phyloP scores from a whole-genome alignment of 2,888 invertebrate genomes.

The Melanostoma scalare region DNA sequence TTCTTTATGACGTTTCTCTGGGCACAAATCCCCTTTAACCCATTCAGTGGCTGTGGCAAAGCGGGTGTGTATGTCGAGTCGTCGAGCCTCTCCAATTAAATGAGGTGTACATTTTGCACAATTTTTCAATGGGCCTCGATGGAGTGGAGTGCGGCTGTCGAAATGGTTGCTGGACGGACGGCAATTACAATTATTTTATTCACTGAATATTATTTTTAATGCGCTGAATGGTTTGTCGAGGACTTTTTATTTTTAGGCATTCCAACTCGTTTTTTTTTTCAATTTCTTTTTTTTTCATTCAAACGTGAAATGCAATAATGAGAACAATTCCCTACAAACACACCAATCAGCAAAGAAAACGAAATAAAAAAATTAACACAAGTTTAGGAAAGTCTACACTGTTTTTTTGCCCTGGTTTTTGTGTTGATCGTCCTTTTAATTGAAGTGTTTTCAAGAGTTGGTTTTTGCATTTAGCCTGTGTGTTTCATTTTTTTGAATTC shows the following conservation, averaged over 20 bases:
- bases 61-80: conserved; percentile 32
- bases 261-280: not conserved
- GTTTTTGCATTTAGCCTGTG: conserved; percentile 54
- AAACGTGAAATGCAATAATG: conserved; percentile 50
- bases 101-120: conserved; percentile 73
- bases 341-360: conserved; percentile 10
- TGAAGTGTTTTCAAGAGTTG: conserved; percentile 61
- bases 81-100: conserved; percentile 70
- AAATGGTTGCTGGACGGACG: conserved; percentile 64
- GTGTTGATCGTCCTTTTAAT: conserved; percentile 52
- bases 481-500: conserved; percentile 17
- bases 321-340: conserved; percentile 51
- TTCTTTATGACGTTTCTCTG: conserved; percentile 57
- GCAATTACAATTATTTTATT: conserved; percentile 69
- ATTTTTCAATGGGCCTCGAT: conserved; percentile 62
- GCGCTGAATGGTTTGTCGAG: conserved; percentile 55
- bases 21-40: conserved; percentile 60
- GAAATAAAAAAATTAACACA: conserved; percentile 9
- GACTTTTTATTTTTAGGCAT: conserved; percentile 30
- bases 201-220: conserved; percentile 37
- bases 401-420: conserved; percentile 49
- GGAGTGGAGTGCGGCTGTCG: conserved; percentile 36
- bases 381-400: conserved; percentile 26
- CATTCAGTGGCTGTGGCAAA: conserved; percentile 19
- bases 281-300: conserved; percentile 29